phyloP scores from a whole-genome alignment of 1,140 invertebrate genomes.

The Adelges cooleyi region DNA sequence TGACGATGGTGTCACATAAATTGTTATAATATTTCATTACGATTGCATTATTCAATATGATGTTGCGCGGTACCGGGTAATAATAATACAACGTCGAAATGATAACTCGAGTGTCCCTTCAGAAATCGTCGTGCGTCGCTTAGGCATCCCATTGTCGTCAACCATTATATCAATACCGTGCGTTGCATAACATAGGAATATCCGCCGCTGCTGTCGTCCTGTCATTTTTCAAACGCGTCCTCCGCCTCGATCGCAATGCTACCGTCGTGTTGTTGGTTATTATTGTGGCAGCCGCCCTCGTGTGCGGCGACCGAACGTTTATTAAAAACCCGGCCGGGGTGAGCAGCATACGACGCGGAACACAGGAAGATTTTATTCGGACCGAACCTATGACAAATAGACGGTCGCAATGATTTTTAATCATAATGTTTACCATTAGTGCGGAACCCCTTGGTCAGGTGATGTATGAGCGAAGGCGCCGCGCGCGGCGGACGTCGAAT shows the following conservation, averaged over 20 bases:
- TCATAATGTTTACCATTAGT: conserved; percentile 14
- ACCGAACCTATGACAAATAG: conserved; percentile 24
- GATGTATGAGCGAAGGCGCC: conserved; percentile 4
- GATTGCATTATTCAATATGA: too few species aligned
- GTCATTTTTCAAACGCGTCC: conserved; percentile 10
- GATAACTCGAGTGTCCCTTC: too few species aligned
- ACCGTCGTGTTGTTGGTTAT: not conserved
- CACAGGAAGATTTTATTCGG: conserved; percentile 20
- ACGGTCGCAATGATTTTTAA: conserved; percentile 27
- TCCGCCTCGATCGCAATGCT: not conserved
- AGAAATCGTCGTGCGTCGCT: too few species aligned
- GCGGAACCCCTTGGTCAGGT: not conserved
- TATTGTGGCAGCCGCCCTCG: not conserved
- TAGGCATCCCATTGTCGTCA: too few species aligned
- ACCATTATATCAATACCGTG: too few species aligned
- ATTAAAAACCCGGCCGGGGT: too few species aligned
- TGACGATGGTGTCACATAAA: too few species aligned
- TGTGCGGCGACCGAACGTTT: not conserved
- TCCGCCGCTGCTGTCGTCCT: not conserved
- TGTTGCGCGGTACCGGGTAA: too few species aligned
- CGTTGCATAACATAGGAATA: not conserved
- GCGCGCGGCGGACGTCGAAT: conserved; percentile 6
- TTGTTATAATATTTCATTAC: too few species aligned
- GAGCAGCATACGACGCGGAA: too few species aligned
- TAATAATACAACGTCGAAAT: too few species aligned